Conservation (phyloP, 2,888 invertebrate species). For the Thelaira solivaga region DNA sequence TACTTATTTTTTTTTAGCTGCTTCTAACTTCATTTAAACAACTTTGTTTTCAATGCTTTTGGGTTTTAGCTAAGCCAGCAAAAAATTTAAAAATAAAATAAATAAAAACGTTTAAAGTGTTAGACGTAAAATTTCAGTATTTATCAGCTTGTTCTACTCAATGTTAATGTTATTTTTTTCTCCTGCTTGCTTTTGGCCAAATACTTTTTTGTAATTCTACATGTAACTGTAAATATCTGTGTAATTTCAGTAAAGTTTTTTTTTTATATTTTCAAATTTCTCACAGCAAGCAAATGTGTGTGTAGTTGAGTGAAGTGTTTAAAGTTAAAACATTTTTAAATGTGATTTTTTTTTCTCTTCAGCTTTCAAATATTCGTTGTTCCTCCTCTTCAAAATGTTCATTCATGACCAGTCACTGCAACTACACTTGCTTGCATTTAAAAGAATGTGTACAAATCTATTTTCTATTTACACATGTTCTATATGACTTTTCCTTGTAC, state of each 20-base stretch:
- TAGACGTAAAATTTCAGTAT: background rate
- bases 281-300: background rate
- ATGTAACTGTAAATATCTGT: conserved; percentile 8
- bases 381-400: conserved; percentile 9
- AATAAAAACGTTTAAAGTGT: conserved; percentile 22
- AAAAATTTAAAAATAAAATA: too few relatives aligned
- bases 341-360: background rate
- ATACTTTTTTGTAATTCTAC: background rate
- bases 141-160: conserved; percentile 1
- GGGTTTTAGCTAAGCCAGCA: conserved; percentile 25
- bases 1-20: background rate
- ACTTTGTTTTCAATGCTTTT: conserved; percentile 14
- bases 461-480: conserved; percentile 53
- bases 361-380: too few relatives aligned
- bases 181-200: background rate
- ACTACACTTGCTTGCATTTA: conserved; percentile 12
- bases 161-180: conserved; percentile 5
- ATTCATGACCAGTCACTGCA: conserved; percentile 22
- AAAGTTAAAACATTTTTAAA: conserved; percentile 24
- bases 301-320: conserved; percentile 24
- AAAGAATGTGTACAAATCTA: conserved; percentile 33
- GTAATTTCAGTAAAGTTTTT: conserved; percentile 28
- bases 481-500: background rate
- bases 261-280: background rate
- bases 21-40: background rate